A percentile compares a stretch with the other conserved stretches of the same genome.
These are phyloP conservation scores for Heliconius ismenius DNA, from an alignment of 2,888 invertebrate species.

Conservation along the genomic window DNA sequence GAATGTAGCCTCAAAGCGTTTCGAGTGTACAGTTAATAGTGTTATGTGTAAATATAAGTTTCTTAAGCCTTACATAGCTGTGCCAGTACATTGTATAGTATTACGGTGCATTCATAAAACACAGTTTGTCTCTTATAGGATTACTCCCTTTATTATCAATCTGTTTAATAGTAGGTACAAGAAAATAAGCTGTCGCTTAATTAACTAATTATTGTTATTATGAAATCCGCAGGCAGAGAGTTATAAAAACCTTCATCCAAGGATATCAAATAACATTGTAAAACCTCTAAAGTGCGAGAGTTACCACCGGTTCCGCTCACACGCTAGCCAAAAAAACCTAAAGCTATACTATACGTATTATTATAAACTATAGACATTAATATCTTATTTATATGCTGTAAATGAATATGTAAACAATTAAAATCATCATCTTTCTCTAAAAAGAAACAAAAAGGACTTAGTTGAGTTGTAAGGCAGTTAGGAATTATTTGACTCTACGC, in stretches of 20 bases:
- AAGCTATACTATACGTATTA: conserved; percentile 20
- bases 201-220: not conserved
- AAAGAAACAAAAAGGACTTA: no score
- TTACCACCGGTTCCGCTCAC: conserved; percentile 51
- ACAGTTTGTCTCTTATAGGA: no score
- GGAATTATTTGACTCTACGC: not conserved
- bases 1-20: no score
- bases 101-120: no score
- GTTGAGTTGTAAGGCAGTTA: not conserved
- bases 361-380: conserved; percentile 9
- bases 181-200: not conserved
- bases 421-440: not conserved
- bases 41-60: not conserved
- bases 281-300: conserved; percentile 47
- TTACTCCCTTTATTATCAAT: no score
- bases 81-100: not conserved
- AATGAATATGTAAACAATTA: not conserved
- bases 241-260: conserved; percentile 44
- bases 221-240: not conserved
- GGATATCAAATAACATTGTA: conserved; percentile 46
- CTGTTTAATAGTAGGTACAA: not conserved
- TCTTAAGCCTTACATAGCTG: not conserved
- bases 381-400: not conserved
- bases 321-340: conserved; percentile 49
- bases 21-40: not conserved